These are phyloP conservation scores for Lethenteron reissneri DNA, from an alignment of 2,113 vertebrate species.

Conservation along the genomic window DNA sequence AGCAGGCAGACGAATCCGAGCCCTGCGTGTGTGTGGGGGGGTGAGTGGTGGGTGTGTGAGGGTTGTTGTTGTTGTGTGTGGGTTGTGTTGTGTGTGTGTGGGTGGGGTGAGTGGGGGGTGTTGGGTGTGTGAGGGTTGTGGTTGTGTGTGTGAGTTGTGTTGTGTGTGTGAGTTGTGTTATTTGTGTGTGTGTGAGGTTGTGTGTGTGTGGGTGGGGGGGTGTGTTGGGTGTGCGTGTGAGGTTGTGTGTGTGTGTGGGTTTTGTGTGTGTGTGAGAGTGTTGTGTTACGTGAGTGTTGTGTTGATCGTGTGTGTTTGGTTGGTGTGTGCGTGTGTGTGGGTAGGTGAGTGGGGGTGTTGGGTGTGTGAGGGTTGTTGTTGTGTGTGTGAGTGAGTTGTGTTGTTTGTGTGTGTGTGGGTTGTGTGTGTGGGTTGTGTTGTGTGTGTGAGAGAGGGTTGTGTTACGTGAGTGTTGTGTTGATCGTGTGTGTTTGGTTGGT, in stretches of 20 bases:
- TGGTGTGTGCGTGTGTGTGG: too few relatives aligned
- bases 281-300: too few relatives aligned
- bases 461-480: not conserved
- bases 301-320: too few relatives aligned
- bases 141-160: not conserved
- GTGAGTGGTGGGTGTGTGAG: not conserved
- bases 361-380: not conserved
- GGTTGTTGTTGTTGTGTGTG: not conserved
- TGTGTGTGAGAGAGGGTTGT: too few relatives aligned
- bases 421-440: not conserved
- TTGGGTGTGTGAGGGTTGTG: too few relatives aligned
- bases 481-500: too few relatives aligned
- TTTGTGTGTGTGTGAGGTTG: not conserved
- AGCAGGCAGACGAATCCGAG: slow-evolving; percentile 35
- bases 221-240: not conserved
- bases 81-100: not conserved
- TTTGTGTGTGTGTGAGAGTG: not conserved
- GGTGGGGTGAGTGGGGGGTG: not conserved
- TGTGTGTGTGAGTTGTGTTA: not conserved
- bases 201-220: not conserved
- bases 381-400: not conserved
- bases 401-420: not conserved
- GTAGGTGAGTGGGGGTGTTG: too few relatives aligned
- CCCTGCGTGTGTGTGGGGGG: not conserved
- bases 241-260: not conserved